These are phyloP conservation scores for Trochalopteron elliotii DNA, from an alignment of 2,113 vertebrate genomes.

Conservation along the genomic window DNA sequence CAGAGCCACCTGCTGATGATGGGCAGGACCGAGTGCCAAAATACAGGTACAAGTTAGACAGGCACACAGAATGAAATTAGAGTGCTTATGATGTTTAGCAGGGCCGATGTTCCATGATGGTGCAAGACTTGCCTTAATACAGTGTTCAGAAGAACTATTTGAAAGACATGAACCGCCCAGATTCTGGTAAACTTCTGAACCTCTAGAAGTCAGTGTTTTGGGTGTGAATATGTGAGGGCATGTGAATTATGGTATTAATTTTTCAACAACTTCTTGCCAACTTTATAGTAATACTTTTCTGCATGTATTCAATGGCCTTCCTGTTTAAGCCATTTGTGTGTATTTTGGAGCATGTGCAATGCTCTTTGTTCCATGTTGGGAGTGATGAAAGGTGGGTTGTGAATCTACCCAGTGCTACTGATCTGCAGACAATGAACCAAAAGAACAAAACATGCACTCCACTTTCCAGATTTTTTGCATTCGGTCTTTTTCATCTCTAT, in stretches of 20 bases:
- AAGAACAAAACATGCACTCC: neutral
- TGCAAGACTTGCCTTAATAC: neutral
- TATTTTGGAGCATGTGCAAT: neutral
- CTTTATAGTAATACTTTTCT: neutral
- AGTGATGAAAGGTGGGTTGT: neutral
- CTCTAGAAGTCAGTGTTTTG: neutral
- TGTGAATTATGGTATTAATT: neutral
- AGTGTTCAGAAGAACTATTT: neutral
- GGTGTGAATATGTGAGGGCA: neutral
- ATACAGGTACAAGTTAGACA: conserved; percentile 80
- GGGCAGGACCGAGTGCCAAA: conserved; percentile 73
- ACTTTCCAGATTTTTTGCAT: neutral
- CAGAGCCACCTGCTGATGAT: conserved; percentile 81
- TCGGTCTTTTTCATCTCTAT: neutral
- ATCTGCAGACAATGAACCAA: neutral
- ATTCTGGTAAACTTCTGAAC: neutral
- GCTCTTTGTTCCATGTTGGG: neutral
- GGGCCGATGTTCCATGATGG: neutral
- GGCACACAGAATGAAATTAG: neutral
- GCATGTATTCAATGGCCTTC: neutral
- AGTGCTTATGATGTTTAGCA: neutral
- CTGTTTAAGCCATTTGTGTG: neutral
- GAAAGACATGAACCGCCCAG: neutral
- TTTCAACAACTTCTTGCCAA: neutral
- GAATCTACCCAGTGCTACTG: neutral